Evolutionary conservation across 2,797 vertebrate genomes (phyloP), one percentile per base, ranked within the genome.

Genomic region (Sciurus carolinensis): DNA sequence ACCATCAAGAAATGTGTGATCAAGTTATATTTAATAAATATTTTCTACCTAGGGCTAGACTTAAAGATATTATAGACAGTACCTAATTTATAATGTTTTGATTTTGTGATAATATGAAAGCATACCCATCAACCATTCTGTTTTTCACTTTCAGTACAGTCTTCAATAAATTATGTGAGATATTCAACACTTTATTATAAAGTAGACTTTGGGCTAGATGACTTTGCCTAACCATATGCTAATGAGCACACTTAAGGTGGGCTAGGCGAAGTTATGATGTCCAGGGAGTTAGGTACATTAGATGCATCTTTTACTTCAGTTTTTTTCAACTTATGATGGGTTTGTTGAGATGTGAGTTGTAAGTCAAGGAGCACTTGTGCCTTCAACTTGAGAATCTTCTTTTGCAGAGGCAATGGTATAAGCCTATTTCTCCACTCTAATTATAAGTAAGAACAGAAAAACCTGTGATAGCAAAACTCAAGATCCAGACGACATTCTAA

Each of bases 361-460:
- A 50, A 76, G 24, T 59, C 47, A 47, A 67, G 50, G 24, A 69
- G 5, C 36, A 14, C 9, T 2, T 39, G 47, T 3, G 14, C 47
- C 62, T 92, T 87, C 64, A 75, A 62, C 30, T 83, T 94, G 30
- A 18, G 36, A 54, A 57, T n/a, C 75, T 79, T 91, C 36, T 71
- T 84, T 87, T 52, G 50, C 73, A 83, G 62, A 92, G 15, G 26
- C n/a, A 39, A 36, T 33, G 30, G 10, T 4, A 86, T 75, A 36
- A 66, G 44, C 14, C n/a, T 30, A 47, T 57, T 82, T 80, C 18
- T 93, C 83, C 57, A 20, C 73, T 88, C 66, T 50, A 76, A 80
- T 42, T 62, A 39, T 36, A 90, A 93, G 6, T 36, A 93, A 82
- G 39, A 88, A 69, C 11, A 87, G 39, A 11, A 92, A 85, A 81